These are phyloP conservation scores for Sipha flava DNA, from an alignment of 1,140 invertebrate species.

Conservation along the genomic window DNA sequence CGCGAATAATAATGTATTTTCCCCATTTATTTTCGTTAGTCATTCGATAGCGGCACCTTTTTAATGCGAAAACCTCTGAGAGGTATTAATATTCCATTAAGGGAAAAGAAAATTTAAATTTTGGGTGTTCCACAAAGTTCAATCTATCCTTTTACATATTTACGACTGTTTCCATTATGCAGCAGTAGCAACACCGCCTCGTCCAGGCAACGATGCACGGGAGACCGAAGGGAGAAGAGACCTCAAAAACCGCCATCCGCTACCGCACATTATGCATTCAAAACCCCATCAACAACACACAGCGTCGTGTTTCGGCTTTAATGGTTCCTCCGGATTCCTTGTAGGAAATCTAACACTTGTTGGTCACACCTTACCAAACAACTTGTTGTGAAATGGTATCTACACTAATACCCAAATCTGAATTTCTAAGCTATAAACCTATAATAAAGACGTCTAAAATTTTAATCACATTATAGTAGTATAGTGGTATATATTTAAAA, in stretches of 20 bases:
- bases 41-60: constrained; percentile 30
- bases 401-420: not conserved
- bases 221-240: constrained; percentile 16
- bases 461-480: not conserved
- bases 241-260: constrained; percentile 16
- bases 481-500: not conserved
- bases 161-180: constrained; percentile 33
- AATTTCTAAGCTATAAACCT: not conserved
- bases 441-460: not conserved
- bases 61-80: constrained; percentile 12
- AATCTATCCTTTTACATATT: constrained; percentile 31
- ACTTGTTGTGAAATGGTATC: constrained; percentile 18
- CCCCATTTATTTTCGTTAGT: constrained; percentile 31
- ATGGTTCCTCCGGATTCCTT: constrained; percentile 6
- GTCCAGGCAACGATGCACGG: not conserved
- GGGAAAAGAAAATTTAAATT: constrained; percentile 30
- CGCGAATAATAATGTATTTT: constrained; percentile 29
- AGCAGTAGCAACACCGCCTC: not conserved
- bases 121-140: constrained; percentile 18
- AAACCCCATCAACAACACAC: constrained; percentile 27
- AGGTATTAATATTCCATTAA: constrained; percentile 32
- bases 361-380: constrained; percentile 15
- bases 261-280: constrained; percentile 28
- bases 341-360: constrained; percentile 30
- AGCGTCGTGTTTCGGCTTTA: constrained; percentile 22